A percentile compares a stretch with the other conserved stretches of the same genome.
phyloP scores from a whole-genome alignment of 2,113 vertebrate genomes.

The Turnix velox region DNA sequence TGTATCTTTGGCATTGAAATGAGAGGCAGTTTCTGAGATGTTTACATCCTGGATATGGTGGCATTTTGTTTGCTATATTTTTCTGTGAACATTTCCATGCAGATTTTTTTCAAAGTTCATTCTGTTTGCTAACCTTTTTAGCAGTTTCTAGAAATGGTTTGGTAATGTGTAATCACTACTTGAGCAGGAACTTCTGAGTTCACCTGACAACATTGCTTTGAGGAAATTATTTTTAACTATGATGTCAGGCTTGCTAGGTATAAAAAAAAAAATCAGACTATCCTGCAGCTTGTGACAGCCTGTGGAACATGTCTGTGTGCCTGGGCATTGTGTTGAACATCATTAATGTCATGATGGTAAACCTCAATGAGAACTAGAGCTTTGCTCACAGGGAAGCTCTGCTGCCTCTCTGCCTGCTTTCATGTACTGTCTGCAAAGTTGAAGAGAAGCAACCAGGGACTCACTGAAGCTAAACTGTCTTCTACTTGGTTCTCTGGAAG shows the following conservation, averaged over 20 bases:
- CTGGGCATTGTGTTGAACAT: fast-evolving
- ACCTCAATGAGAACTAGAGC: neutral
- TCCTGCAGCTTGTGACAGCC: neutral
- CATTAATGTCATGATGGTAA: neutral
- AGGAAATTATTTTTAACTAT: neutral
- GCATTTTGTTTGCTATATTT: neutral
- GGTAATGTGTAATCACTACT: neutral
- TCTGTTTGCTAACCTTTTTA: neutral
- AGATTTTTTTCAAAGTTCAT: neutral
- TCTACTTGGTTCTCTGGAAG: neutral
- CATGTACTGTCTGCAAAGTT: neutral
- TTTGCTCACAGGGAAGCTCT: too few relatives aligned
- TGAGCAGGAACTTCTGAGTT: neutral
- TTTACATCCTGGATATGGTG: neutral
- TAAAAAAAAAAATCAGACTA: neutral
- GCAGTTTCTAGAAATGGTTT: neutral
- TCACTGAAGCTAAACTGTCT: neutral
- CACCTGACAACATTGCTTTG: neutral
- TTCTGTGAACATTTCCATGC: neutral
- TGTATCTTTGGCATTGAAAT: neutral
- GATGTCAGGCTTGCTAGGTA: neutral
- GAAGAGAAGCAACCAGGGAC: neutral
- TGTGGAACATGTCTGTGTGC: neutral
- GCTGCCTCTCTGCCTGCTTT: neutral
- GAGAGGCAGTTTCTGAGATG: neutral